These are phyloP conservation scores for Melanotaenia parkinsoni DNA, from an alignment of 2,797 vertebrate species.

Conservation along the genomic window DNA sequence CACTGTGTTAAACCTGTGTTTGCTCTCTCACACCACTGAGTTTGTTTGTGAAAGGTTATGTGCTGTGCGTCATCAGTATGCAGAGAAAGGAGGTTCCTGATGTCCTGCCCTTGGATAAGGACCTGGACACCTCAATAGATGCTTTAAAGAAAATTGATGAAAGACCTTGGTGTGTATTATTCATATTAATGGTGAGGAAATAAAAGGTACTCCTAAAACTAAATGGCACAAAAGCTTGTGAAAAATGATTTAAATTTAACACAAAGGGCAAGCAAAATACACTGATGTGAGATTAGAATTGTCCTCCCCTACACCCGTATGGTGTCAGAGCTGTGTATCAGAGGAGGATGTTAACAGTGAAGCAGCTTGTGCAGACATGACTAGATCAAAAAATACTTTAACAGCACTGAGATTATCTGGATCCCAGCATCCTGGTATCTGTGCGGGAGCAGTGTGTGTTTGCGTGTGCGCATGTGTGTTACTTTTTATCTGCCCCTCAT, in stretches of 20 bases:
- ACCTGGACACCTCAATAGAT: constrained; percentile 29
- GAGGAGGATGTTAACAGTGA: constrained; percentile 1
- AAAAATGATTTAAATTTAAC: not conserved
- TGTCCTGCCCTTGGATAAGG: constrained; percentile 55
- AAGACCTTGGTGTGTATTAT: constrained; percentile 63
- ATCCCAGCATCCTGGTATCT: constrained; percentile 44
- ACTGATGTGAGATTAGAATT: constrained; percentile 1
- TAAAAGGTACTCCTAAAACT: constrained; percentile 29
- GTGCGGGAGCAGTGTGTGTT: constrained; percentile 7
- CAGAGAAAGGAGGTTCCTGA: constrained; percentile 22
- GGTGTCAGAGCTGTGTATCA: not conserved
- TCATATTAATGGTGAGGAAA: constrained; percentile 42
- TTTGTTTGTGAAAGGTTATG: constrained; percentile 40
- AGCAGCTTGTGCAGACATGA: constrained; percentile 23
- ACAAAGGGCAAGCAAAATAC: not conserved
- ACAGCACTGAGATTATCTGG: constrained; percentile 54
- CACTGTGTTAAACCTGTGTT: constrained; percentile 11
- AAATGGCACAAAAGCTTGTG: not conserved
- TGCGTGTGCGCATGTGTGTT: constrained; percentile 23
- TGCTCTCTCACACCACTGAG: constrained; percentile 10
- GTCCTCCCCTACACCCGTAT: not conserved
- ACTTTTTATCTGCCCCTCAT: constrained; percentile 42
- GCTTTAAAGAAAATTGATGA: constrained; percentile 61
- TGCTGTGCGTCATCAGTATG: constrained; percentile 60
- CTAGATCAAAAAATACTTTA: constrained; percentile 44